A percentile compares a stretch with the other conserved stretches of the same genome.
Conservation (phyloP, 2,888 invertebrate genomes). For the Cantharis flavilabris region DNA sequence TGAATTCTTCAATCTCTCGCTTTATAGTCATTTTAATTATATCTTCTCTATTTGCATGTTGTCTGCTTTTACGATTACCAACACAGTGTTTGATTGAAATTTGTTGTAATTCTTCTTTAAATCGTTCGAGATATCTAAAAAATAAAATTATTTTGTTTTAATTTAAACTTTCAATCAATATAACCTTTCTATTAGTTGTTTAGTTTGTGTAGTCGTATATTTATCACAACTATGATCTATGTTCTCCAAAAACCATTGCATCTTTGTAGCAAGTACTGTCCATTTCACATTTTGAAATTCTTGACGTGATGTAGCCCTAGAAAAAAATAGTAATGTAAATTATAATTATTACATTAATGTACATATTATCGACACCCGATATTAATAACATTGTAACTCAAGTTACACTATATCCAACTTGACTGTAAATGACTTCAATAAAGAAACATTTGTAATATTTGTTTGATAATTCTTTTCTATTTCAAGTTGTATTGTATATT, state of each 20-base stretch:
- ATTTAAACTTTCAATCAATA: not conserved
- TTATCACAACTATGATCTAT: slow-evolving; percentile 59
- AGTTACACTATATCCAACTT: no score
- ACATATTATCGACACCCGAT: no score
- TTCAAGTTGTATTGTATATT: no score
- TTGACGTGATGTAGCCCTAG: slow-evolving; percentile 3
- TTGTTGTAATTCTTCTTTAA: slow-evolving; percentile 79
- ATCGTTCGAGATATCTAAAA: slow-evolving; percentile 63
- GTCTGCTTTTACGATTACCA: slow-evolving; percentile 72
- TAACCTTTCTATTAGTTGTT: slow-evolving; percentile 60
- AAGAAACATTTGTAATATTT: no score
- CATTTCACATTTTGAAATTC: slow-evolving; percentile 69
- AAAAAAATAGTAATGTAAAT: no score
- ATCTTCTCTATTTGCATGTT: slow-evolving; percentile 81
- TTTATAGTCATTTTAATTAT: slow-evolving; percentile 77
- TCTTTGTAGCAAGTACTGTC: slow-evolving; percentile 75
- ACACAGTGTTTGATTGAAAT: slow-evolving; percentile 79
- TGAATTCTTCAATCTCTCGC: slow-evolving; percentile 74
- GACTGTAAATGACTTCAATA: no score
- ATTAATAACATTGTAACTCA: no score
- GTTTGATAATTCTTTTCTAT: no score
- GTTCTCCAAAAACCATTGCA: slow-evolving; percentile 76
- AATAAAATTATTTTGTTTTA: not conserved
- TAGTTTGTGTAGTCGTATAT: slow-evolving; percentile 65
- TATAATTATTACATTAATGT: no score